These are phyloP conservation scores for Papilio elwesi DNA, from an alignment of 2,888 invertebrate genomes.

Conservation along the genomic window DNA sequence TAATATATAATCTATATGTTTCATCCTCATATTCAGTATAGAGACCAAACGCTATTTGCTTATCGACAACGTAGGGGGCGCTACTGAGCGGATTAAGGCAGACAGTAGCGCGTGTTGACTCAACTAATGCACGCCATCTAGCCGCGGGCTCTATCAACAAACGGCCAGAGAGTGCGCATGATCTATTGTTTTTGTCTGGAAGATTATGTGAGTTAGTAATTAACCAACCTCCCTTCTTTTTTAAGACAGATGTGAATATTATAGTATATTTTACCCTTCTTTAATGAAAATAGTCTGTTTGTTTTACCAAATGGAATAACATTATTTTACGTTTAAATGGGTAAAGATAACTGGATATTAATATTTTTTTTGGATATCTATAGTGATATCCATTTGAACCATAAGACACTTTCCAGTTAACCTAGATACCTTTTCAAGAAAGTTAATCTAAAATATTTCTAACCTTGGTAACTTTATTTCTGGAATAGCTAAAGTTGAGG, in stretches of 20 bases:
- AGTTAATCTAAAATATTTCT: no score
- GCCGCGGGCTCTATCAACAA: conserved; percentile 74
- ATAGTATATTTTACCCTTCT: background rate
- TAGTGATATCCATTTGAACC: no score
- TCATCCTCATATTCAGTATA: conserved; percentile 22
- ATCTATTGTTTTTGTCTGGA: conserved; percentile 70
- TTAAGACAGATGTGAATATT: background rate
- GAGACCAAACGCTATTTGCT: conserved; percentile 47
- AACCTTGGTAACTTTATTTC: no score
- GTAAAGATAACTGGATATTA: no score
- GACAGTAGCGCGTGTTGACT: conserved; percentile 65
- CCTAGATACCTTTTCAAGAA: no score
- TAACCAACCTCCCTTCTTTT: conserved; percentile 43
- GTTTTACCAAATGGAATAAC: no score
- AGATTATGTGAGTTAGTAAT: conserved; percentile 63
- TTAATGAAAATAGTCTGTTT: no score
- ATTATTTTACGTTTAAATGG: no score
- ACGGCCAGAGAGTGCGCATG: conserved; percentile 45
- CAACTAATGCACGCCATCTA: conserved; percentile 82
- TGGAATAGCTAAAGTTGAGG: no score
- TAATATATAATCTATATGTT: background rate
- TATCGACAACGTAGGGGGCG: conserved; percentile 44
- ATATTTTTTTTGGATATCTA: no score
- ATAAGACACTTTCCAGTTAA: no score
- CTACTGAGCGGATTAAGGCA: conserved; percentile 61